A percentile compares a stretch with the other conserved stretches of the same genome.
These are phyloP conservation scores for Neuroscelio doddi DNA, from an alignment of 2,888 invertebrate species.

Conservation along the genomic window DNA sequence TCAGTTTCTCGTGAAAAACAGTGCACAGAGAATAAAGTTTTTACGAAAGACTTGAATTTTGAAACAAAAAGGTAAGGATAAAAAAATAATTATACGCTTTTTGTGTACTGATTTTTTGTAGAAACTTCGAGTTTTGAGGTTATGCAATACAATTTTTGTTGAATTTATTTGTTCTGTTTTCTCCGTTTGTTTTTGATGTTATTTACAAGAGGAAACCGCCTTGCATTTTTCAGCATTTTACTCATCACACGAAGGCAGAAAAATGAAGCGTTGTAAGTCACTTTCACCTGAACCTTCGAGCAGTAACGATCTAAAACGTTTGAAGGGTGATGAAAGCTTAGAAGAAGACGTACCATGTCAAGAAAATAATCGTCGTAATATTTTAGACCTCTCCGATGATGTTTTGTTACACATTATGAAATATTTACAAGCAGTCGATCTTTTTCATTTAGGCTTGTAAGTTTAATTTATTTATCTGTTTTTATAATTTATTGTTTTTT, in stretches of 20 bases:
- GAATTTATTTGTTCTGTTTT: no score
- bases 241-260: not conserved
- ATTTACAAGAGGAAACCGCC: no score
- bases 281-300: slow-evolving; percentile 64
- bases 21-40: no score
- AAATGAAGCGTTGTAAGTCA: slow-evolving; percentile 63
- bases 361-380: slow-evolving; percentile 48
- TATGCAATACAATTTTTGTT: no score
- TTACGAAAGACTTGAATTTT: no score
- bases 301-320: slow-evolving; percentile 57
- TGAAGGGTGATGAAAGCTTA: slow-evolving; percentile 42
- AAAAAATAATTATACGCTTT: no score
- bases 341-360: slow-evolving; percentile 37
- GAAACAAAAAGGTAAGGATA: no score
- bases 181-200: no score
- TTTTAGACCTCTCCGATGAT: slow-evolving; percentile 76
- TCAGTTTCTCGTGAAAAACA: no score
- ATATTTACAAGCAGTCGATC: slow-evolving; percentile 71
- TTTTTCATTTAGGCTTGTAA: slow-evolving; percentile 75
- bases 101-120: no score
- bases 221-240: no score
- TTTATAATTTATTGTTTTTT: slow-evolving; percentile 5
- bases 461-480: slow-evolving; percentile 57
- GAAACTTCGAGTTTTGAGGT: no score
- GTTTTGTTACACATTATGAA: slow-evolving; percentile 74